Evolutionary conservation across 1,140 invertebrate genomes (phyloP).

Genomic region (Varroa destructor): DNA sequence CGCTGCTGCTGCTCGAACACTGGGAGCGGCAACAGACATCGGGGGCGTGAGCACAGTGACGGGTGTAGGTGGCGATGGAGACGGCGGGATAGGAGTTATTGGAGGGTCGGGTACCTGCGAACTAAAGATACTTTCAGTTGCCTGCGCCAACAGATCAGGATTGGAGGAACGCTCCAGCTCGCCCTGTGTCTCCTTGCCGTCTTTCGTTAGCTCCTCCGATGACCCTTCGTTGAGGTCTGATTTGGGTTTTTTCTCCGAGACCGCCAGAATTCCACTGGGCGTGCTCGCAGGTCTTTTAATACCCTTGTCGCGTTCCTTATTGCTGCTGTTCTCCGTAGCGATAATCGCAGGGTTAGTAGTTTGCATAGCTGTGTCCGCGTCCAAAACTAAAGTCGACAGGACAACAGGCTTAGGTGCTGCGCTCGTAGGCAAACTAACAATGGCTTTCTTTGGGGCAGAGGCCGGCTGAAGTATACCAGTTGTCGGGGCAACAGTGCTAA

Average conservation of each 20-base stretch:
- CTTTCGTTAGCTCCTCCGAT: background rate
- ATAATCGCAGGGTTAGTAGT: background rate
- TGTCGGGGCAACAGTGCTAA: conserved; percentile 7
- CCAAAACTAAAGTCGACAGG: background rate
- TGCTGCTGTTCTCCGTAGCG: too few relatives aligned
- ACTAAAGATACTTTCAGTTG: conserved; percentile 24
- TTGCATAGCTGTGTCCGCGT: background rate
- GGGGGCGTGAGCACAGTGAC: too few relatives aligned
- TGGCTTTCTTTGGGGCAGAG: background rate
- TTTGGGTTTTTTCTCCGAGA: background rate
- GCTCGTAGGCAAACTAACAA: conserved; percentile 5
- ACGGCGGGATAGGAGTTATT: background rate
- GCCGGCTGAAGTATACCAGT: background rate
- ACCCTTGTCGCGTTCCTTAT: background rate
- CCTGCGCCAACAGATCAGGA: conserved; percentile 19
- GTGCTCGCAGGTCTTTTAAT: conserved; percentile 23
- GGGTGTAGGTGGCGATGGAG: background rate
- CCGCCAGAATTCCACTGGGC: background rate
- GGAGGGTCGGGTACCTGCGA: background rate
- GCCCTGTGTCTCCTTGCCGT: too few relatives aligned
- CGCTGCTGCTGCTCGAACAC: too few relatives aligned
- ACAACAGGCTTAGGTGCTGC: conserved; percentile 7
- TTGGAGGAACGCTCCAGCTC: too few relatives aligned
- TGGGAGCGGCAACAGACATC: too few relatives aligned
- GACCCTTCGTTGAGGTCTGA: background rate